Base-by-base conservation (phyloP, 2,797 vertebrate genomes). In the Syncerus caffer region DNA sequence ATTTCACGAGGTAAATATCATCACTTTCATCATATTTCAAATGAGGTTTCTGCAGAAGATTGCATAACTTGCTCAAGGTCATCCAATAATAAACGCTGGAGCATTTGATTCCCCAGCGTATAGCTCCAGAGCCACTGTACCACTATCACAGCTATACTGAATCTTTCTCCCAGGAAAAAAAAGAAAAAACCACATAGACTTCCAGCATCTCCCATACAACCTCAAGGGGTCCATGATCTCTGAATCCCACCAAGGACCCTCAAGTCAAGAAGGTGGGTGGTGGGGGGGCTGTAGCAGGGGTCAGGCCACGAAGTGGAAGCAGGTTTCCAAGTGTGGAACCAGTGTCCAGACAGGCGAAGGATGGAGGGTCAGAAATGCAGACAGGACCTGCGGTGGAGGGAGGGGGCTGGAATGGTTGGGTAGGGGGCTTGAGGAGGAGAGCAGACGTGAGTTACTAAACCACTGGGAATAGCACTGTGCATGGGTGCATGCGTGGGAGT, bases 11-110 rank as follows among this genome's bases (percentile, higher is more conserved):
- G 64, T 29, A n/a, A 95, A 31, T 62, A 84, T n/a, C 42, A 5
- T 38, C 60, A 7, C 11, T 38, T 55, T 93, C 47, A 55, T 60
- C 9, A 12, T 38, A 9, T 29, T 6, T 29, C 45, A 80, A 89
- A 71, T 2, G 85, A 78, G 87, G 42, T 29, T 79, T 90, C 53
- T 60, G 87, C 71, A 83, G 93, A 95, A 90, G 58, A 27, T 51
- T 90, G 51, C 57, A n/a, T 89, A 87, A 80, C 83, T 64, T 90
- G 58, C 93, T 97, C 58, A 90, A 88, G 87, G 94, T 86, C 89
- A 51, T 31, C 23, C 13, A 38, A 23, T 53, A 83, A 19, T 55
- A 88, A 58, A n/a, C 4, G 57, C 58, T 38, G 47, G 90, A 42
- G 10, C n/a, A 21, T 45, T 64, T 13, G 29, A 38, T 29, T 85